Base-by-base conservation (phyloP, 2,888 invertebrate genomes). In the Pelosia muscerda region DNA sequence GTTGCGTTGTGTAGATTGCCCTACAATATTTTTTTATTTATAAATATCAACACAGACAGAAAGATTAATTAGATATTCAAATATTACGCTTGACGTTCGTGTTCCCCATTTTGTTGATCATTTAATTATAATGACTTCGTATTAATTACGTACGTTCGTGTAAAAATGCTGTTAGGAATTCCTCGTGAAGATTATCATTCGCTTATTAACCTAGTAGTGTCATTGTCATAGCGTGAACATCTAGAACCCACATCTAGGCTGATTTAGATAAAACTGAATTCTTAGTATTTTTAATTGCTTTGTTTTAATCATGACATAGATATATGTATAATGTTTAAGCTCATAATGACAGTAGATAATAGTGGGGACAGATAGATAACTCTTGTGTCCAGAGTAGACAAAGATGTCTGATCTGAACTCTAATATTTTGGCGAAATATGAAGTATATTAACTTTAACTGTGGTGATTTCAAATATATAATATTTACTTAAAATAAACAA, bases 151-250 rank as follows among this genome's bases (percentile, higher is more conserved):
- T 34, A 19, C 34, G 23, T 49, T 42, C 31, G 60, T 63, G 56
- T 63, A 66, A 63, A 63, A 66, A 42, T 59, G 53, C 66, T 38
- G 58, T 54, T 34, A 42, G 59, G 28, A 59, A 42, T 60, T 34
- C 55, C 63, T 2, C 15, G 63, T 23, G 60, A 31, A 49, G 55
- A 60, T 69, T 63, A 63, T 59, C 42, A 31, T 60, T 53, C 60
- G 59, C 55, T 66, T 62, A 60, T 66, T 66, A 70, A 63, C 60
- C 42, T 38, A 31, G 57, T 26, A 57, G 63, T 63, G 66, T 63
- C 69, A 66, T 66, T 69, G 69, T 63, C 66, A 19, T 58, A 28
- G 61, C 60, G n/a, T 70, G 63, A 38, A 61, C 60, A 68, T 68
- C 60, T 68, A 23, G 68, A 60, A 42, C 38, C 38, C 54, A 34